A percentile compares a stretch with the other conserved stretches of the same genome.
Evolutionary conservation across 2,113 vertebrate genomes (phyloP).

Genomic region (Takifugu bimaculatus): DNA sequence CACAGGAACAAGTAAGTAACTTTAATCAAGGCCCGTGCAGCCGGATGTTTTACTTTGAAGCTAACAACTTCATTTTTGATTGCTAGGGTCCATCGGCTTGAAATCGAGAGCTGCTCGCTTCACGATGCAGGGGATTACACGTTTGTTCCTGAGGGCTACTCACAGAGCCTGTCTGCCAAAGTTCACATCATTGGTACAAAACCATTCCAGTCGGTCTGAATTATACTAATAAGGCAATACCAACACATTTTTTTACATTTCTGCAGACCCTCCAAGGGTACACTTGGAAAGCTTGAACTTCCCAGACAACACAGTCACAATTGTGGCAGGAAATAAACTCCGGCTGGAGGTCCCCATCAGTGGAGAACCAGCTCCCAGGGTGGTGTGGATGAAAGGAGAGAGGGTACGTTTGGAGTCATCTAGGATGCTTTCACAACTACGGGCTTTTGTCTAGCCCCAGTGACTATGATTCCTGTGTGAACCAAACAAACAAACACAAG

Average conservation of each 20-base stretch:
- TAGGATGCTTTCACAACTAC: not conserved
- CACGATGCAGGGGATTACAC: conserved; percentile 93
- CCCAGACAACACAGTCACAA: conserved; percentile 84
- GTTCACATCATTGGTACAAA: conserved; percentile 86
- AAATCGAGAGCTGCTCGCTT: conserved; percentile 76
- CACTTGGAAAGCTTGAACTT: conserved; percentile 87
- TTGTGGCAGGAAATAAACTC: conserved; percentile 94
- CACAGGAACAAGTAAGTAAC: conserved; percentile 85
- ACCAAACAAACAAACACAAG: too few relatives aligned
- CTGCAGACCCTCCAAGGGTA: conserved; percentile 88
- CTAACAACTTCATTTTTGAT: conserved; percentile 6
- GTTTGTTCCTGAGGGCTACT: conserved; percentile 91
- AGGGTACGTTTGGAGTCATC: conserved; percentile 77
- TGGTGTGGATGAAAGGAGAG: conserved; percentile 92
- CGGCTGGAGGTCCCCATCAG: conserved; percentile 90
- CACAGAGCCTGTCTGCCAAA: conserved; percentile 84
- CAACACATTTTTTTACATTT: not conserved
- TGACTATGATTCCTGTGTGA: too few relatives aligned
- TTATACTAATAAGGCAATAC: not conserved
- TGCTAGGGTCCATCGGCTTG: conserved; percentile 85
- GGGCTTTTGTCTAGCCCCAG: too few relatives aligned
- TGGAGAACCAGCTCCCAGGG: conserved; percentile 90
- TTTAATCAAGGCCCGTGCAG: not conserved
- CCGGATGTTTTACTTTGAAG: not conserved
- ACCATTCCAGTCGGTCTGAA: not conserved